Percentiles rank a stretch among this genome's conserved stretches.
phyloP scores from a whole-genome alignment of 2,113 vertebrate genomes.

The Synodontis membranacea region DNA sequence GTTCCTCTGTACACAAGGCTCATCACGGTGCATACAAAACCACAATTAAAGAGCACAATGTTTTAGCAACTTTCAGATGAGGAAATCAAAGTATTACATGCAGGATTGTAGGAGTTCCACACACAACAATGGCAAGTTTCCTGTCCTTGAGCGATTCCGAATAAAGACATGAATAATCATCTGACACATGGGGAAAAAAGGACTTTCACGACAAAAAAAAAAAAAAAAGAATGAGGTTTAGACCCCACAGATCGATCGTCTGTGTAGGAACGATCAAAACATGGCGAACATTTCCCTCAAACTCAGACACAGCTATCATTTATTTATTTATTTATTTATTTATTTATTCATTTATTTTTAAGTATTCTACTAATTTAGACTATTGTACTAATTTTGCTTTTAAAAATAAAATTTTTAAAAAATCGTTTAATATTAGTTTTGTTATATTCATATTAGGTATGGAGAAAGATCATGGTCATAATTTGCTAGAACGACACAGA shows the following conservation, averaged over 20 bases:
- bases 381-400: neutral
- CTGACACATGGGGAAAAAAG: neutral
- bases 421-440: neutral
- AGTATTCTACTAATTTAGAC: no score
- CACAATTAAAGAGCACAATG: conserved; percentile 50
- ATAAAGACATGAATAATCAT: neutral
- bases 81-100: conserved; percentile 38
- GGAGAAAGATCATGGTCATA: neutral
- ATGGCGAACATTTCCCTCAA: neutral
- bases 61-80: conserved; percentile 56
- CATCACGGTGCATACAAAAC: neutral
- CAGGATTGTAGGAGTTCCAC: conserved; percentile 14
- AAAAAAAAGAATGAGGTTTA: neutral
- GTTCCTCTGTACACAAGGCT: conserved; percentile 36
- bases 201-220: neutral
- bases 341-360: neutral
- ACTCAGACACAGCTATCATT: neutral
- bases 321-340: neutral
- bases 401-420: neutral
- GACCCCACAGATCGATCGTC: neutral
- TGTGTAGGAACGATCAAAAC: neutral
- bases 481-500: neutral
- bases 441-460: neutral
- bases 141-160: neutral
- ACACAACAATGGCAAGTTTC: conserved; percentile 42